phyloP scores from a whole-genome alignment of 1,140 invertebrate genomes.

The Pogonognathellus flavescens region DNA sequence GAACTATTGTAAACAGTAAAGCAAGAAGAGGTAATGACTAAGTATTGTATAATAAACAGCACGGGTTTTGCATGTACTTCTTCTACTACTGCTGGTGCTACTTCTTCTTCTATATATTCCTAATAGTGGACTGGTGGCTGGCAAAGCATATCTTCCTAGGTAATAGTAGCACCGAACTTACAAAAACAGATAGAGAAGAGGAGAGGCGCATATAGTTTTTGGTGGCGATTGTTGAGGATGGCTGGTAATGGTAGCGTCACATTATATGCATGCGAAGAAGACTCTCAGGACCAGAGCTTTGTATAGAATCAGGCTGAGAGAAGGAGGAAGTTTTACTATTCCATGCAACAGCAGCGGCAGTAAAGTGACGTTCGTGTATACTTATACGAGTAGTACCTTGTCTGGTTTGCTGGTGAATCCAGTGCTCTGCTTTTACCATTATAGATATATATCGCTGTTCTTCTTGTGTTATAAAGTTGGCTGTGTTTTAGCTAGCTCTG shows the following conservation, averaged over 20 bases:
- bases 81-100: no score
- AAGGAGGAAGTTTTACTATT: conserved; percentile 23
- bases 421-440: neutral
- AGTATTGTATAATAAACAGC: no score
- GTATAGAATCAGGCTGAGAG: neutral
- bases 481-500: neutral
- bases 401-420: neutral
- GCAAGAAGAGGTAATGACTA: no score
- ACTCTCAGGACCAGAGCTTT: neutral
- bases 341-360: neutral
- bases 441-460: neutral
- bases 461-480: neutral
- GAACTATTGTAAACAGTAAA: no score
- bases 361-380: neutral
- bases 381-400: neutral
- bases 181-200: no score
- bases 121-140: no score
- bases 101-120: no score
- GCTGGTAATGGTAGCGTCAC: conserved; percentile 5
- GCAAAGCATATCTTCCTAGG: no score
- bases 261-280: neutral
- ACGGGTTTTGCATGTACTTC: no score
- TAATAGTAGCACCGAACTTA: no score
- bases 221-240: no score
- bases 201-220: no score